Base-by-base conservation (phyloP, 2,888 invertebrate species). In the Synanthedon tipuliformis region DNA sequence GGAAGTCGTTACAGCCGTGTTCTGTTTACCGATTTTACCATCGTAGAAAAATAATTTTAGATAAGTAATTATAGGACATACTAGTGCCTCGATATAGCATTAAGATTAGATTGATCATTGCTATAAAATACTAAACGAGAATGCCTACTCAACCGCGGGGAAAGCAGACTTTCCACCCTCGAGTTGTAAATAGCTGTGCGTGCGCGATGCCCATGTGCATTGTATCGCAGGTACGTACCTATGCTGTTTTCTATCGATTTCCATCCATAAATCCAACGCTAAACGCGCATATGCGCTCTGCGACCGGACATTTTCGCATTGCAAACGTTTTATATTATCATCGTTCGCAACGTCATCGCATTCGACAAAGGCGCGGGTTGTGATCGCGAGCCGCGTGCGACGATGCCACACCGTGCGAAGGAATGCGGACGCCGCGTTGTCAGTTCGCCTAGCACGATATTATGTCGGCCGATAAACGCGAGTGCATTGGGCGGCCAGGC, bases 401-500 rank as follows among this genome's bases (percentile, higher is more conserved):
- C 40, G 50, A 41, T 51, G 56, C 51, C 69, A 73, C 68, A 69
- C 76, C 81, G 81, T 7, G 75, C 78, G 81, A 80, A 81, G 83
- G 81, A 80, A 68, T 64, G 59, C 65, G 61, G 67, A 64, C 68
- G 71, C 68, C 74, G 78, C 84, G 83, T 84, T 84, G 84, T 81
- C 82, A 74, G 68, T 78, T 81, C 71, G 61, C 65, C 75, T 82
- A 60, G 63, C 62, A 61, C 63, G 72, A 72, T 71, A 66, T 23
- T 23, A 23, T 68, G 62, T 50, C 75, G 71, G 64, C 60, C 74
- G 81, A 83, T 81, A 81, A 75, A 73, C 61, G 69, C 70, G 75
- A 75, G 77, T 80, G 83, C 82, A 83, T 77, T 81, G 84, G 84
- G 84, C 82, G 84, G 84, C 78, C 61, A 66, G 68, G 66, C 66